These are phyloP conservation scores for Conger conger DNA, from an alignment of 2,113 vertebrate species.

Conservation along the genomic window DNA sequence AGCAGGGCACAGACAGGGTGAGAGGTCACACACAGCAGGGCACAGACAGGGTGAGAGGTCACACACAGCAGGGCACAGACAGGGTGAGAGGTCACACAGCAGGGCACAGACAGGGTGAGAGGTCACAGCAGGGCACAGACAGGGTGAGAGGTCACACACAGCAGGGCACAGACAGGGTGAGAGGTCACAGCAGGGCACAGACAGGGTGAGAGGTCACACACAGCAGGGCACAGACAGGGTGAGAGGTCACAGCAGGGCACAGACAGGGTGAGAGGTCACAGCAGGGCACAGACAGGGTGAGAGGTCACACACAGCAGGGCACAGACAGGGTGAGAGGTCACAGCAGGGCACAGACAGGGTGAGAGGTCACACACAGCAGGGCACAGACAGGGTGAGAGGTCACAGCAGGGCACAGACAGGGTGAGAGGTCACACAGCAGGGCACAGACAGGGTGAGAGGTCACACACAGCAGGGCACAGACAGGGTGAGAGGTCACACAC, in stretches of 20 bases:
- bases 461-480: neutral
- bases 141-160: conserved; percentile 13
- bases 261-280: conserved; percentile 6
- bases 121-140: neutral
- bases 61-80: neutral
- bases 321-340: neutral
- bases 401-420: neutral
- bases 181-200: neutral
- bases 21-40: conserved; percentile 1
- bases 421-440: neutral
- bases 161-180: neutral
- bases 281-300: neutral
- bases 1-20: neutral
- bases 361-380: neutral
- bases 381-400: neutral
- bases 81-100: conserved; percentile 9
- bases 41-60: neutral
- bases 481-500: neutral
- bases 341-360: neutral
- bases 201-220: conserved; percentile 6
- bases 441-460: neutral
- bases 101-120: neutral
- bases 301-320: neutral
- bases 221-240: neutral
- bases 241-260: neutral